Evolutionary conservation across 2,113 vertebrate genomes (phyloP).

Genomic region (Guaruba guarouba): DNA sequence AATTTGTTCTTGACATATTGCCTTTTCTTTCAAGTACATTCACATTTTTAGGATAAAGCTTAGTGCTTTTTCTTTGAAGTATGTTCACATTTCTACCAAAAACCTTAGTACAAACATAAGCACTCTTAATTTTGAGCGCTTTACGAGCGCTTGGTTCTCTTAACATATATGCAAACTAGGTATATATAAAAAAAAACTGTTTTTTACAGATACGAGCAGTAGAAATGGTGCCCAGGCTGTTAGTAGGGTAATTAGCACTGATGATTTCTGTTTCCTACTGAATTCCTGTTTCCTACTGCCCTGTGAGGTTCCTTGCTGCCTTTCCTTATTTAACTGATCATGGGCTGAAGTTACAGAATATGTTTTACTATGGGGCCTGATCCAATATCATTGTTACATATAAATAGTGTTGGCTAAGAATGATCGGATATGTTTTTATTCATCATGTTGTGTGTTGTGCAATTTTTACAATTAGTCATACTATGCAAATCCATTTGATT

Average conservation of each 20-base stretch:
- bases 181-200: not conserved
- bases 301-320: not conserved
- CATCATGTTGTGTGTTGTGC: not conserved
- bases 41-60: not conserved
- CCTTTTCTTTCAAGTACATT: not conserved
- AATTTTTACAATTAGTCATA: not conserved
- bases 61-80: not conserved
- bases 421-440: not conserved
- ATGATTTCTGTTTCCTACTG: not conserved
- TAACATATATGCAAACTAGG: not conserved
- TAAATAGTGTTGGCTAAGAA: not conserved
- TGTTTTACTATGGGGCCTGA: not conserved
- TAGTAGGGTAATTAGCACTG: not conserved
- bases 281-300: not conserved
- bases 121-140: not conserved
- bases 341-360: not conserved
- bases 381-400: not conserved
- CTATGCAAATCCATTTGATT: not conserved
- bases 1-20: not conserved
- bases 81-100: not conserved
- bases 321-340: not conserved
- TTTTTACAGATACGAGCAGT: not conserved
- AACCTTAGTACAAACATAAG: accelerated
- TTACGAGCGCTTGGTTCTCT: not conserved
- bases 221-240: not conserved